Base-by-base conservation (phyloP, 2,888 invertebrate genomes). In the Drosophila glabriapex region DNA sequence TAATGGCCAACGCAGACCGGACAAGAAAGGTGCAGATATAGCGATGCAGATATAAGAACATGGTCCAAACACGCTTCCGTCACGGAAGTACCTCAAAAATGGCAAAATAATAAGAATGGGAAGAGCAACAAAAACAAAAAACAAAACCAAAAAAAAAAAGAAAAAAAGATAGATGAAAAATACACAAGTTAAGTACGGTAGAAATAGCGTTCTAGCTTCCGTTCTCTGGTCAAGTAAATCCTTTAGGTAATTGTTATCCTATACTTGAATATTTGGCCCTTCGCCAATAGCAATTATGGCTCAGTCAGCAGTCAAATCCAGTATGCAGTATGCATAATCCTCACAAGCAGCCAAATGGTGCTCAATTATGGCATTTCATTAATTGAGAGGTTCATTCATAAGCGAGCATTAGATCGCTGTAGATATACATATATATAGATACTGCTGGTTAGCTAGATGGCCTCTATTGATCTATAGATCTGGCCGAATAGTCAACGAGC, bases 161-260 rank as follows among this genome's bases (percentile, higher is more conserved):
- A 49, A 33, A 39, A 43, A 33, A 60, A 16, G 16, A 35, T 66
- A 58, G 58, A 69, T 50, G 49, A 68, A 70, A 80, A 74, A 88
- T 83, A 85, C 83, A 90, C 89, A 85, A 88, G 90, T 85, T 85
- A 90, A 90, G 90, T 89, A 85, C 73, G 64, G 74, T 71, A 52
- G 16, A 12, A n/a, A 22, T 41, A 16, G 58, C 66, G 53, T 55
- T 46, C 66, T 76, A 85, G 90, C 88, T 85, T 90, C 85, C 90
- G 90, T 88, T 74, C 72, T 77, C 72, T 77, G 65, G 31, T 63
- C 76, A 58, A 58, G 31, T 7, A 90, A 90, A 85, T 85, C 85
- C 90, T 85, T 85, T 85, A 52, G 83, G 85, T 85, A 88, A 90
- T 85, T 85, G 85, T 88, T 88, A 85, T 85, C 90, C 85, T 69